Base-by-base conservation (phyloP, 1,140 invertebrate genomes). In the Bilobella aurantiaca region DNA sequence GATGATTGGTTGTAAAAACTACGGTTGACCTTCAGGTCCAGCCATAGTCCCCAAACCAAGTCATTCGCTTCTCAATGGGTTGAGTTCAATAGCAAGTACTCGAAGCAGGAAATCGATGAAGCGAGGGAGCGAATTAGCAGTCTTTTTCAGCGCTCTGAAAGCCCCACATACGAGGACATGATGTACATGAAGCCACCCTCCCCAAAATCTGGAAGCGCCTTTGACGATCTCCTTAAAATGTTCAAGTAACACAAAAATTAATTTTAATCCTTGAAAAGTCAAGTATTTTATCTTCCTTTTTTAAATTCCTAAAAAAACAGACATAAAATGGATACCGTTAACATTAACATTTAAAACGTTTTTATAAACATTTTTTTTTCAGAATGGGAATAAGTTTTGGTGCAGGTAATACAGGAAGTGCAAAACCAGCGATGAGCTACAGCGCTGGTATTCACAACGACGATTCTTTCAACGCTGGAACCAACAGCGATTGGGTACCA, bases 151-250 rank as follows among this genome's bases (percentile, higher is more conserved):
- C 27, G 60, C 1, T 58, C 65, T n/a, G 29, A 37, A 16, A n/a
- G 30, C 2, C 49, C 60, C 1, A 62, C 68, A 0, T 32, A 57
- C 16, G 27, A 62, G 0, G 62, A 67, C 2, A 66, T 62, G 2
- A 16, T 60, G 16, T 61, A 61, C 58, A 68, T 68, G 63, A 64
- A 59, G 47, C 58, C 65, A 3, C 65, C 65, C 27, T 23, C 60
- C 3, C 25, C 3, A 8, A 23, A 61, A 1, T 21, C 56, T 2
- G 53, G 53, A 2, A 63, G 21, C n/a, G 65, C 65, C 8, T 64
- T 70, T 30, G 31, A 66, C 1, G 69, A 70, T 30, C 18, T 70
- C 16, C 53, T 70, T 8, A 67, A 67, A 53, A 67, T 70, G 65
- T 67, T 70, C 68, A 66, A 66, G 49, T 62, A 42, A 62, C 23